These are phyloP conservation scores for Crocidura indochinensis DNA, from an alignment of 2,797 vertebrate genomes.

Conservation along the genomic window DNA sequence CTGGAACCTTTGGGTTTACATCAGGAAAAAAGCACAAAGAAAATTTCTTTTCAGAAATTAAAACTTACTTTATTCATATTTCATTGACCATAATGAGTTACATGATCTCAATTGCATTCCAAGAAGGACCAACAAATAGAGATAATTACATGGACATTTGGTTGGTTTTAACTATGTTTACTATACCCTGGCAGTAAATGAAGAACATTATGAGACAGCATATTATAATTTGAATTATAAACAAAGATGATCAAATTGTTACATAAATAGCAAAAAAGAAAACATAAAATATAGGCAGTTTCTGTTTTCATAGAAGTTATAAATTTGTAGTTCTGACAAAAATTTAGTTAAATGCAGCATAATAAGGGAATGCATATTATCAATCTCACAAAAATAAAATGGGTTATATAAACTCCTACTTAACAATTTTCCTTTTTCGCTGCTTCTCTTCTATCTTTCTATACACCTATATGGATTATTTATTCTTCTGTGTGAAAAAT, in stretches of 20 bases:
- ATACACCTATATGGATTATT: background rate
- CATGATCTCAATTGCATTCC: background rate
- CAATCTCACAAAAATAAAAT: background rate
- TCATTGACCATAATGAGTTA: background rate
- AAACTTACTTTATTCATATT: background rate
- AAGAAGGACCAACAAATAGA: background rate
- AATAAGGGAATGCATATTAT: background rate
- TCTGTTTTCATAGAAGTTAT: background rate
- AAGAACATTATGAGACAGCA: slow-evolving; percentile 8
- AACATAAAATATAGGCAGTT: background rate
- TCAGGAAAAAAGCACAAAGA: background rate
- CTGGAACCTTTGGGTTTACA: background rate
- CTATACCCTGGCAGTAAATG: background rate
- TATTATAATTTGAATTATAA: background rate
- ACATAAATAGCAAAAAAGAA: background rate
- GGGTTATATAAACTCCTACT: background rate
- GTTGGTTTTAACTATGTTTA: background rate
- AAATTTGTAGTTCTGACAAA: background rate
- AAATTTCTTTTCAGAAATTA: no score
- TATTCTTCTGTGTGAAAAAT: background rate
- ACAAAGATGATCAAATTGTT: background rate
- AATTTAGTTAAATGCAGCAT: background rate
- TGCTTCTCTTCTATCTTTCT: background rate
- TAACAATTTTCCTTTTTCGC: background rate
- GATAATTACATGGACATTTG: background rate